Base-by-base conservation (phyloP, 2,797 vertebrate species). In the Austrolebias charrua region DNA sequence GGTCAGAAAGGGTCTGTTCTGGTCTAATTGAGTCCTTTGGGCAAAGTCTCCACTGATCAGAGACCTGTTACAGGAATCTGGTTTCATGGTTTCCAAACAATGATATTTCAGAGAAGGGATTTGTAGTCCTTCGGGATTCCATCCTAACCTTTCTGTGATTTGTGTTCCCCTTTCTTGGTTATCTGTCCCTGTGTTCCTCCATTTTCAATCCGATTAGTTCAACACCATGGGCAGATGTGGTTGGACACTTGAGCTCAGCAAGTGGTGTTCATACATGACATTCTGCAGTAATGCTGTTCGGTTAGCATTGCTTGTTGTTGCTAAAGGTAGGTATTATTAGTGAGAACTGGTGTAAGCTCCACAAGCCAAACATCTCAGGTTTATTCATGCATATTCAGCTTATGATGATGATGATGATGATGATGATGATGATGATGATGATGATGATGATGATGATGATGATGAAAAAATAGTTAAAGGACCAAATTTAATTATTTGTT, bases 21-120 rank as follows among this genome's bases (percentile, higher is more conserved):
- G 86, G 82, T 91, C 88, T 94, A 93, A 93, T 94, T 93, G 89
- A 92, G 90, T 93, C 92, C 92, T 94, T 85, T 92, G 92, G 91
- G 93, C 79, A 76, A 35, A 67, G 77, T 76, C 85, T 88, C 69
- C 75, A 81, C 88, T 91, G 92, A 94, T 93, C 91, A 93, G 91
- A 92, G 89, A 88, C 91, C 92, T 91, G 92, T 92, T 93, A 92
- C 84, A 79, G 86, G 86, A 91, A 92, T 93, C 92, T 73, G 71
- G 90, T 93, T 93, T 93, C 92, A 93, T 91, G 91, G 87, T 91
- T 92, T 91, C 87, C 83, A 90, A 92, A 93, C 92, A 94, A 93
- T 90, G 87, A 90, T 91, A 92, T 93, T 91, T 92, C 84, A 83
- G 79, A 84, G 72, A 84, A 82, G 89, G 91, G 92, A 92, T 94